Percentiles rank a stretch among this genome's conserved stretches.
These are phyloP conservation scores for Musca vetustissima DNA, from an alignment of 1,140 invertebrate genomes.

Conservation along the genomic window DNA sequence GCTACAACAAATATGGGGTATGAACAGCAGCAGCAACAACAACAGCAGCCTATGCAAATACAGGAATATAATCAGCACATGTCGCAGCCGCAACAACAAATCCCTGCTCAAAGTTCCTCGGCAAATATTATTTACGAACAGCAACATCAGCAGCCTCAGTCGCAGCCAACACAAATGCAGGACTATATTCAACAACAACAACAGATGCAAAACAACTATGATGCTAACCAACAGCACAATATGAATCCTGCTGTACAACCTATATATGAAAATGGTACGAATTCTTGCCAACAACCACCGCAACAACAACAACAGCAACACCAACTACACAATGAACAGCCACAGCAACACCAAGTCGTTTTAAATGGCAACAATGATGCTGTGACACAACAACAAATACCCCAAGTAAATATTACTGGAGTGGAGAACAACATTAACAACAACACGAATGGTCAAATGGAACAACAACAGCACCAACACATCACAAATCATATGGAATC, in stretches of 20 bases:
- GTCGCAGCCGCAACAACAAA: conserved; percentile 29
- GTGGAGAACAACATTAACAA: too few species aligned
- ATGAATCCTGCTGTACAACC: conserved; percentile 3
- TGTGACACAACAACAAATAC: too few species aligned
- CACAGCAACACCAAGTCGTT: too few species aligned
- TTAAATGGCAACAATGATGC: too few species aligned
- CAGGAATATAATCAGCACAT: conserved; percentile 19
- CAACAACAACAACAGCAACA: too few species aligned
- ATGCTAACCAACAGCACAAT: conserved; percentile 28
- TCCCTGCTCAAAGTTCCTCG: conserved; percentile 1
- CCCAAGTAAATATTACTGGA: too few species aligned
- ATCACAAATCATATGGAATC: neutral
- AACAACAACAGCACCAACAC: conserved; percentile 30
- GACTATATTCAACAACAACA: conserved; percentile 44
- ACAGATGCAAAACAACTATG: neutral
- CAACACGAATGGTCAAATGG: too few species aligned
- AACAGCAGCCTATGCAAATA: conserved; percentile 32
- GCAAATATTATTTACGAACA: conserved; percentile 52
- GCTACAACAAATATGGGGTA: conserved; percentile 28
- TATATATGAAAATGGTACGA: too few species aligned
- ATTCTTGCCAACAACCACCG: conserved; percentile 17
- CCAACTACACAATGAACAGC: too few species aligned
- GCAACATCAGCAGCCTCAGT: conserved; percentile 31
- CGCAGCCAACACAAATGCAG: conserved; percentile 49
- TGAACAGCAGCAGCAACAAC: conserved; percentile 30